phyloP scores from a whole-genome alignment of 37 sponge, comb jelly and placozoan species.

The Tethya wilhelma region DNA sequence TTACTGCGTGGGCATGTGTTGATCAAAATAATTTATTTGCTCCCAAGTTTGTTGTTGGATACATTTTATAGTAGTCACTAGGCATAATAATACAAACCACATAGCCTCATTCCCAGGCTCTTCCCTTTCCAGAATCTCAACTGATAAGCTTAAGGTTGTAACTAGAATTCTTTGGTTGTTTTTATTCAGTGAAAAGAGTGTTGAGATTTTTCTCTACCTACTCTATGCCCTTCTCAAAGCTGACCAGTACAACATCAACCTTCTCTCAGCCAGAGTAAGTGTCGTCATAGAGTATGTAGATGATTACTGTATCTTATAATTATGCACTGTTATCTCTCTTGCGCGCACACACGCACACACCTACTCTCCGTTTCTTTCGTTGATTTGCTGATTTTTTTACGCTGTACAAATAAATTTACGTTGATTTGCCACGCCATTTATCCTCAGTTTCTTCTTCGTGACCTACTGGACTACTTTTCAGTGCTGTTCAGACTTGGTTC shows the following conservation, averaged over 20 bases:
- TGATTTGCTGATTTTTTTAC: too few relatives aligned
- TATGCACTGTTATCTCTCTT: too few relatives aligned
- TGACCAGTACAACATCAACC: conserved; percentile 34
- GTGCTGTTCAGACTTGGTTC: conserved; percentile 38
- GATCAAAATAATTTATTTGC: background rate
- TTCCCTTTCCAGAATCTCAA: too few relatives aligned
- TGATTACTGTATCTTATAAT: too few relatives aligned
- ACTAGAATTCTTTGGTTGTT: background rate
- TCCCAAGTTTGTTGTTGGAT: background rate
- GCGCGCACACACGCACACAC: too few relatives aligned
- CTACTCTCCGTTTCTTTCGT: too few relatives aligned
- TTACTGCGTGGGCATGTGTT: background rate
- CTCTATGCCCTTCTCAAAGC: conserved; percentile 53
- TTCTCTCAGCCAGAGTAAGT: conserved; percentile 62
- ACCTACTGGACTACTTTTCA: conserved; percentile 44
- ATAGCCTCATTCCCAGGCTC: too few relatives aligned
- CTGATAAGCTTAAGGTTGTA: background rate
- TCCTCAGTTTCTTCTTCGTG: conserved; percentile 48
- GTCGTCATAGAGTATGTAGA: too few relatives aligned
- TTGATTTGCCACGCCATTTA: too few relatives aligned
- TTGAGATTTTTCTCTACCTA: conserved; percentile 61
- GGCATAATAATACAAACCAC: background rate
- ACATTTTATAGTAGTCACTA: background rate
- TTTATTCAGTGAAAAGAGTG: conserved; percentile 53
- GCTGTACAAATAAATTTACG: too few relatives aligned